A percentile compares a stretch with the other conserved stretches of the same genome.
phyloP scores from a whole-genome alignment of 2,888 invertebrate species.

The Pogonocherus hispidulus region DNA sequence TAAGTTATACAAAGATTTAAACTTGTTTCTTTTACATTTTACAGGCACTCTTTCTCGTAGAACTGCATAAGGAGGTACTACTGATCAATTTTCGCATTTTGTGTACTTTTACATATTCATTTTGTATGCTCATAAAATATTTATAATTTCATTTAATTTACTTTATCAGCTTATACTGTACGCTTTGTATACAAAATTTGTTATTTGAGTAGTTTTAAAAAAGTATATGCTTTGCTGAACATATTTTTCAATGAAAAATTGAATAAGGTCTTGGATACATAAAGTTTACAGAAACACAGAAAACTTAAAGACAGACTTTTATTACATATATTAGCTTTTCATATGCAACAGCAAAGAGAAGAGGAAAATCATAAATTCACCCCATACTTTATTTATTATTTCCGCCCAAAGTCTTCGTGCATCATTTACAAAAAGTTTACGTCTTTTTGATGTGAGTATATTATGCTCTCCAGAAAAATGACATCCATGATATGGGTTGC shows the following conservation, averaged over 20 bases:
- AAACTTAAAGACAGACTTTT: background rate
- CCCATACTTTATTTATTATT: slow-evolving; percentile 1
- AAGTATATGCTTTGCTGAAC: no score
- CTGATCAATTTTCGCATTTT: slow-evolving; percentile 32
- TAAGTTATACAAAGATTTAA: no score
- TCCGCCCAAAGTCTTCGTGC: background rate
- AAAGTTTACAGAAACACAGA: no score
- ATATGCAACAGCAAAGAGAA: background rate
- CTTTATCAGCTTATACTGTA: no score
- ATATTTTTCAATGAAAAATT: no score
- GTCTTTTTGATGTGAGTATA: slow-evolving; percentile 13
- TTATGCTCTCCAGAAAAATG: slow-evolving; percentile 4
- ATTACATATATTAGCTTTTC: background rate
- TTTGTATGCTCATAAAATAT: no score
- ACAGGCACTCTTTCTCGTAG: no score
- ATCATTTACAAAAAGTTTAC: slow-evolving; percentile 10
- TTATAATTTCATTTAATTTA: no score
- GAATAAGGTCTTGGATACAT: no score
- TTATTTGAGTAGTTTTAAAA: no score
- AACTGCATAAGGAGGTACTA: background rate
- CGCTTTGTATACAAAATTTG: no score
- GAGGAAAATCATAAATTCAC: background rate
- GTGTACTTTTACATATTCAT: slow-evolving; percentile 33
- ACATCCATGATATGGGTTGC: slow-evolving; percentile 10
- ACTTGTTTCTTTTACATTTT: no score